Evolutionary conservation across 2,113 vertebrate species (phyloP).

Genomic region (Spermophilus dauricus): DNA sequence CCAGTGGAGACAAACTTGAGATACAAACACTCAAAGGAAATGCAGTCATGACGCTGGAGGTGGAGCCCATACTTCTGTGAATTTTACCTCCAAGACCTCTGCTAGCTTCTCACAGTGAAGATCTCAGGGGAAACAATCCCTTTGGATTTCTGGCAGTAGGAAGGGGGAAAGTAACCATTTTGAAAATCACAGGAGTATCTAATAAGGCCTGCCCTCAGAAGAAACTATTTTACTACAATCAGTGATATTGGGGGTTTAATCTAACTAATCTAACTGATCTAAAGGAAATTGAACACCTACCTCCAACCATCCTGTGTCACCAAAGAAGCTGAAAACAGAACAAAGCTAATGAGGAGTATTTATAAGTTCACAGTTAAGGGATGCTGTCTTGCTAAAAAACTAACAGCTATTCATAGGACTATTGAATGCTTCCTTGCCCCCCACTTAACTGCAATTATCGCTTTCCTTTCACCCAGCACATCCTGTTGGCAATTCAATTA

Average conservation of each 20-base stretch:
- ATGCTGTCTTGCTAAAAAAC: no score
- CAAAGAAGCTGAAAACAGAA: rapidly evolving
- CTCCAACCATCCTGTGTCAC: no score
- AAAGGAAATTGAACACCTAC: background rate
- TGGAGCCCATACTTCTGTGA: background rate
- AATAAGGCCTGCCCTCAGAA: no score
- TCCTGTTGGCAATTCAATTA: background rate
- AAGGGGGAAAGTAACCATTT: background rate
- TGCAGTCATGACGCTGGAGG: rapidly evolving
- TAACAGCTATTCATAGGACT: background rate
- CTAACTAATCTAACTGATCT: background rate
- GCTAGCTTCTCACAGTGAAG: background rate
- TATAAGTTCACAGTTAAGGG: background rate
- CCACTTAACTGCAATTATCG: no score
- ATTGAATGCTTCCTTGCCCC: background rate
- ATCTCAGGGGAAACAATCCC: background rate
- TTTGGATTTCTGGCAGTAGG: background rate
- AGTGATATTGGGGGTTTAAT: background rate
- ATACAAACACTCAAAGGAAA: background rate
- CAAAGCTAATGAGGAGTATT: background rate
- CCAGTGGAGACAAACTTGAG: background rate
- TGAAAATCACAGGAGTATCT: background rate
- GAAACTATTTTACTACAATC: background rate
- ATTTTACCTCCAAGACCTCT: background rate
- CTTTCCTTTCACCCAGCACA: background rate